Evolutionary conservation across 2,888 invertebrate species (phyloP).

Genomic region (Sminthurides aquaticus): DNA sequence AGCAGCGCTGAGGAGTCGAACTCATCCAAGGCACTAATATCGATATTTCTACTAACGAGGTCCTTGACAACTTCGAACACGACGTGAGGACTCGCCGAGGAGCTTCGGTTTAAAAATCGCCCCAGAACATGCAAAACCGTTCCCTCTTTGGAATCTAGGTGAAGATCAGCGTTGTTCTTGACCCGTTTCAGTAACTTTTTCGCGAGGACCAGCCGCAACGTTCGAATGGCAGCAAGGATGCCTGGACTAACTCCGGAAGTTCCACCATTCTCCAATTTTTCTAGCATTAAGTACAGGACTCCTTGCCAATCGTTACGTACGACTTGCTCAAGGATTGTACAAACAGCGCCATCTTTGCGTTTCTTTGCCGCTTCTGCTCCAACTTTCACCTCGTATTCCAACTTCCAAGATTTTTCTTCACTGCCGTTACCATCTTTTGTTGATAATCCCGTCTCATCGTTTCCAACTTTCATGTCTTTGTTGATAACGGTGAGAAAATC

Average conservation of each 20-base stretch:
- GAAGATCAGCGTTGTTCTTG: constrained; percentile 43
- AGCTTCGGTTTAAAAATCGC: constrained; percentile 41
- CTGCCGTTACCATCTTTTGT: neutral
- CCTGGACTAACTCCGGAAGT: constrained; percentile 45
- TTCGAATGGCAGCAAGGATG: constrained; percentile 49
- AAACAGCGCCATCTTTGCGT: constrained; percentile 2
- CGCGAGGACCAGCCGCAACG: constrained; percentile 48
- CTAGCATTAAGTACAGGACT: constrained; percentile 49
- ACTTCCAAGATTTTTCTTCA: too few species aligned
- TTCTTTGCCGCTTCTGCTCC: neutral
- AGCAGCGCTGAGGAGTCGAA: constrained; percentile 47
- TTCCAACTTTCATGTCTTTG: neutral
- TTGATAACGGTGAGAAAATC: constrained; percentile 23
- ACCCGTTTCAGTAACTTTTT: constrained; percentile 47
- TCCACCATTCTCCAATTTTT: constrained; percentile 46
- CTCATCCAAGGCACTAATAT: constrained; percentile 45
- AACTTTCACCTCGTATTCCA: neutral
- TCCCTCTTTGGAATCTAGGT: constrained; percentile 44
- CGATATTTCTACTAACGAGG: constrained; percentile 46
- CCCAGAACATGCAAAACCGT: constrained; percentile 48
- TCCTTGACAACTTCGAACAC: constrained; percentile 26
- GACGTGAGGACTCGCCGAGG: constrained; percentile 8
- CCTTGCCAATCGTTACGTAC: constrained; percentile 50
- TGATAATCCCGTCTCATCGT: neutral
- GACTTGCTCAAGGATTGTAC: constrained; percentile 44